Base-by-base conservation (phyloP, 23 tunicate species). In the Ascidia mentula region DNA sequence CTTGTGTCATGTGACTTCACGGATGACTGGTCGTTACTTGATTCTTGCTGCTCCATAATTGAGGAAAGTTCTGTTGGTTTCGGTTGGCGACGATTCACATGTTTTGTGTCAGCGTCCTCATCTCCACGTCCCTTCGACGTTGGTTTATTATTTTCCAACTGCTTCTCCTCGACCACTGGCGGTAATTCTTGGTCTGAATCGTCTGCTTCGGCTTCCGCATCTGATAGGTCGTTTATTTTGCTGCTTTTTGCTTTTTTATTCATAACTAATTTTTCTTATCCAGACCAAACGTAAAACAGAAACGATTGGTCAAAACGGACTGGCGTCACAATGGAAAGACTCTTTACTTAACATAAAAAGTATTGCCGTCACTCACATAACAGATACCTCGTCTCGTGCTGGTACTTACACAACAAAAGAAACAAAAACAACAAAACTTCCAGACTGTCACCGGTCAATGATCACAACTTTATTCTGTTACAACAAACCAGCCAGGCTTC, bases 41-140 rank as follows among this genome's bases (percentile, higher is more conserved):
- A 22, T 39, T 38, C 78, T 7, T 74, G 34, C 17, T 34, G n/a
- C 33, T 83, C 87, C 6, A 76, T 37, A 13, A 83, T 83, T 0
- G 87, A 65, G 37, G 69, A 75, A 0, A 83, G 71, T 31, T 31
- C 65, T 6, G 77, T 32, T 28, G 38, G 18, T 61, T 40, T 73
- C 20, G 36, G 36, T 0, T 18, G 59, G 24, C 12, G 28, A 4
- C 75, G 75, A 3, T n/a, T 71, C 35, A 36, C 37, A 18, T 9
- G 6, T 71, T 71, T 71, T 33, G 24, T 33, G 75, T n/a, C 37
- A 9, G 4, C 18, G 8, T 34, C 30, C 31, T 34, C 38, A 4
- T n/a, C n/a, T n/a, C n/a, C n/a, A n/a, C n/a, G n/a, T n/a, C n/a
- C n/a, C n/a, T n/a, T n/a, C n/a, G n/a, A n/a, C n/a, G n/a, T n/a